Evolutionary conservation across 2,888 invertebrate species (phyloP).

Genomic region (Noctuana brunneofusca): DNA sequence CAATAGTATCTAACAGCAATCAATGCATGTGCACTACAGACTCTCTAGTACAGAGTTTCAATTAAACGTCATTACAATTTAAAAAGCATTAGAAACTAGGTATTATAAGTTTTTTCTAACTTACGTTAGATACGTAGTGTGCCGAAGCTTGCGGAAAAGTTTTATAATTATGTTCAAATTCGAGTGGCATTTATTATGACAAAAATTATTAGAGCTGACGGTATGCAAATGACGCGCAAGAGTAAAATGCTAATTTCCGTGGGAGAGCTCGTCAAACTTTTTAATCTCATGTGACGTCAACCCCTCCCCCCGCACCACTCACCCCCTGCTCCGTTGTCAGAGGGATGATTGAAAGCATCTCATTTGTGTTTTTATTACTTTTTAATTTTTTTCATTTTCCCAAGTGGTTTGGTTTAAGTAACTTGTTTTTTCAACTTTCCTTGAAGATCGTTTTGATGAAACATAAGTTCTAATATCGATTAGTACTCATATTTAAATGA

Average conservation of each 20-base stretch:
- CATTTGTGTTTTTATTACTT: conserved; percentile 82
- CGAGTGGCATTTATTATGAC: conserved; percentile 20
- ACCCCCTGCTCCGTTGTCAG: conserved; percentile 58
- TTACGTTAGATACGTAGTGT: no score
- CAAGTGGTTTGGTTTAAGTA: conserved; percentile 39
- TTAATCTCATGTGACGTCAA: conserved; percentile 81
- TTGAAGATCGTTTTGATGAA: conserved; percentile 11
- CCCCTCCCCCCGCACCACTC: conserved; percentile 41
- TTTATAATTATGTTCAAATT: not conserved
- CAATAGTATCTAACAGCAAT: no score
- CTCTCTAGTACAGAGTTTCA: no score
- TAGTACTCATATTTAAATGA: no score
- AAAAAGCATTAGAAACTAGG: no score
- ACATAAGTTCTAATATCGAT: not conserved
- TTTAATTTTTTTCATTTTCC: conserved; percentile 77
- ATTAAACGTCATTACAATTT: no score
- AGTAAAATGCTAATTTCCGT: conserved; percentile 81
- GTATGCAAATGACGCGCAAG: conserved; percentile 72
- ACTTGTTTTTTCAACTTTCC: conserved; percentile 17
- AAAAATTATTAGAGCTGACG: conserved; percentile 47
- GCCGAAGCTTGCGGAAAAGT: not conserved
- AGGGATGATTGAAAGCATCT: conserved; percentile 79
- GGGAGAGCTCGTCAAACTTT: conserved; percentile 79
- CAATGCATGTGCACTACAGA: no score
- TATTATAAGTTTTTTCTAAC: no score